Evolutionary conservation across 2,888 invertebrate species (phyloP).

Genomic region (Drosophila antonietae): DNA sequence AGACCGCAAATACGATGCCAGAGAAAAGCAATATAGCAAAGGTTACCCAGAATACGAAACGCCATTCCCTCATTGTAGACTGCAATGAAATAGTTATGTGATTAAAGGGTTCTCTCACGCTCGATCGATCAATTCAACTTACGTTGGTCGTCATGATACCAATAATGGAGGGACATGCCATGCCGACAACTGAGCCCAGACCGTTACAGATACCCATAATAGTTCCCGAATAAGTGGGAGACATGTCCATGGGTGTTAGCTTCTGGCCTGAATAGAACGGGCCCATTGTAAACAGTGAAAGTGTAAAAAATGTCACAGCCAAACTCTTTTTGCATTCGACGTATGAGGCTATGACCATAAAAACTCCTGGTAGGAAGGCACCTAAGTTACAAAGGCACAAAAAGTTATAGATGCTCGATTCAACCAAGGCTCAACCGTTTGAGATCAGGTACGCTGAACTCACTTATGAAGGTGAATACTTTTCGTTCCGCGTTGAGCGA

Average conservation of each 20-base stretch:
- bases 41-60: slow-evolving; percentile 91
- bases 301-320: slow-evolving; percentile 87
- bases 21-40: slow-evolving; percentile 88
- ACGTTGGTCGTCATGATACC: slow-evolving; percentile 87
- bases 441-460: not conserved
- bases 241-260: slow-evolving; percentile 87
- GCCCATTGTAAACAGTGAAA: slow-evolving; percentile 89
- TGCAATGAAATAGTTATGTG: slow-evolving; percentile 59
- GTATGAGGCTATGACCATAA: slow-evolving; percentile 88
- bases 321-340: slow-evolving; percentile 87
- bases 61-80: slow-evolving; percentile 89
- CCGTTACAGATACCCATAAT: slow-evolving; percentile 89
- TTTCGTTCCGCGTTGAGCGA: slow-evolving; percentile 87
- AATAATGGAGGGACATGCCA: slow-evolving; percentile 88
- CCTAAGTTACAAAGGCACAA: slow-evolving; percentile 57
- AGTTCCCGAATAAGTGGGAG: slow-evolving; percentile 87
- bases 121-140: slow-evolving; percentile 71
- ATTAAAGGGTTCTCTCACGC: not conserved
- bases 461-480: slow-evolving; percentile 88
- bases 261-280: slow-evolving; percentile 88
- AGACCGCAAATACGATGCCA: slow-evolving; percentile 88
- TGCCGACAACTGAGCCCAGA: slow-evolving; percentile 88
- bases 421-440: no score
- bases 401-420: not conserved
- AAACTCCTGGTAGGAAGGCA: slow-evolving; percentile 87